These are phyloP conservation scores for Thera britannica DNA, from an alignment of 2,888 invertebrate genomes.

Conservation along the genomic window DNA sequence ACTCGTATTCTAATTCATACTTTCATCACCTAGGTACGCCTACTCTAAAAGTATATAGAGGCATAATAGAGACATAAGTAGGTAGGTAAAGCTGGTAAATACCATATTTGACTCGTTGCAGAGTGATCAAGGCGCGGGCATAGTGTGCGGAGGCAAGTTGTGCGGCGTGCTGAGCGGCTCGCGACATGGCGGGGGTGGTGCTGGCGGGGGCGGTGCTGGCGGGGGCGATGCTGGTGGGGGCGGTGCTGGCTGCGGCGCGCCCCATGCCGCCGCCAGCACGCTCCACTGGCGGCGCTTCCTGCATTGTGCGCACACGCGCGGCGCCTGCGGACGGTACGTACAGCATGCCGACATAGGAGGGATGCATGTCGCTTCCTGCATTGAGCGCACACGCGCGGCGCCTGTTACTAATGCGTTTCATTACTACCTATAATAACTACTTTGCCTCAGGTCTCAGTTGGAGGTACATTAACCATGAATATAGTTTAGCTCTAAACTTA, in stretches of 20 bases:
- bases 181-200: constrained; percentile 6
- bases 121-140: constrained; percentile 31
- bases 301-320: constrained; percentile 67
- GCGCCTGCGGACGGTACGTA: constrained; percentile 58
- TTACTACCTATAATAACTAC: no score
- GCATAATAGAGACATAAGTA: no score
- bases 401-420: no score
- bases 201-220: constrained; percentile 3
- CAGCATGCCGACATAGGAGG: no score
- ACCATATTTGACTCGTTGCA: not conserved
- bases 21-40: no score
- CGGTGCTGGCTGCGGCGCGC: constrained; percentile 28
- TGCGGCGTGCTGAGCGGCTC: constrained; percentile 29
- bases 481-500: no score
- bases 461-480: no score
- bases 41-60: no score
- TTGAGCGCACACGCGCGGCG: no score
- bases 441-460: no score
- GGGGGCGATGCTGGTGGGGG: constrained; percentile 17
- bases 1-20: not conserved
- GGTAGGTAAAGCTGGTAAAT: not conserved
- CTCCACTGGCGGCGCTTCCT: constrained; percentile 55
- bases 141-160: constrained; percentile 19
- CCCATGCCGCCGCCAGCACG: constrained; percentile 44
- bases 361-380: no score